Evolutionary conservation across 2,113 vertebrate genomes (phyloP).

Genomic region (Chlorodrepanis virens): DNA sequence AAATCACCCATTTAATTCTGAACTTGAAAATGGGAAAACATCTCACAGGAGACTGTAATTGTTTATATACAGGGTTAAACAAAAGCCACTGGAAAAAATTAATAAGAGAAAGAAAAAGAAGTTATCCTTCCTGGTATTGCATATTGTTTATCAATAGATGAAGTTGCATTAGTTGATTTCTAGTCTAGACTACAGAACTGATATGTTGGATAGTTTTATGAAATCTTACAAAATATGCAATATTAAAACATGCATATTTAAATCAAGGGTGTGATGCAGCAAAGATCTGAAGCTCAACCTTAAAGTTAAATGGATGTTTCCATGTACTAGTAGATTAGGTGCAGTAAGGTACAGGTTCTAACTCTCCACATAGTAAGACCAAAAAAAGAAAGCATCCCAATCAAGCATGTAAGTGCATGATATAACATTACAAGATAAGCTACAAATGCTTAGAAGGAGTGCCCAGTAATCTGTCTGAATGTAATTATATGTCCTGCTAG

Average conservation of each 20-base stretch:
- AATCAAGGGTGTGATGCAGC: neutral
- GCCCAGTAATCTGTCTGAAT: neutral
- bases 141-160: neutral
- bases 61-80: neutral
- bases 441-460: neutral
- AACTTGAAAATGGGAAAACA: neutral
- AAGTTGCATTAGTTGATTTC: neutral
- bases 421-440: neutral
- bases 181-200: neutral
- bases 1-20: neutral
- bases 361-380: neutral
- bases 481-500: neutral
- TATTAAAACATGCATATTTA: neutral
- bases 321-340: neutral
- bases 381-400: neutral
- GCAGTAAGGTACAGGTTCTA: neutral
- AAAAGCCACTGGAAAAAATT: neutral
- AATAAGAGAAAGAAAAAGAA: neutral
- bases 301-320: neutral
- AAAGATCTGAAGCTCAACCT: neutral
- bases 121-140: neutral
- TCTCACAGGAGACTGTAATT: neutral
- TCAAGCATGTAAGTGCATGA: neutral
- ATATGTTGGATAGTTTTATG: neutral
- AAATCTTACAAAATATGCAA: neutral